Base-by-base conservation (phyloP, 2,888 invertebrate genomes). In the Holacanthella duospinosa region DNA sequence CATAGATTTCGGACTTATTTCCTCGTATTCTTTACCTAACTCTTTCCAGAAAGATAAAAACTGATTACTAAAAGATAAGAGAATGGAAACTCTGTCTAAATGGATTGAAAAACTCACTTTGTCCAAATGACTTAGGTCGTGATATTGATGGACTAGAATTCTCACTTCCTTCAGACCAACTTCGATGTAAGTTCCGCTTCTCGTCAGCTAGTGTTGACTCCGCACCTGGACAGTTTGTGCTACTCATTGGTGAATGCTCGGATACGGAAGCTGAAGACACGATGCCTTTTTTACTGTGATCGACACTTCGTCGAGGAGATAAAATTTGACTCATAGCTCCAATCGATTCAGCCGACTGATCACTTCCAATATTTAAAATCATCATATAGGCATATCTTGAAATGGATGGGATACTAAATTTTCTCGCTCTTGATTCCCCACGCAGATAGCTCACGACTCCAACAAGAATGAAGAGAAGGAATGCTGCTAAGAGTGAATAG, bases 341-440 rank as follows among this genome's bases (percentile, higher is more conserved):
- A 25, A 19, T 61, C n/a, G 24, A 21, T 4, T 48, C 48, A 4
- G 48, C 6, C 12, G 19, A 4, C 12, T 48, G 48, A 9, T 21
- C 48, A 21, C 21, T 64, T 44, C 68, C 69, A 59, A 69, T 68
- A n/a, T 66, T 66, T 24, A 68, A 43, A 2, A 69, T 66, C 62
- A 69, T 64, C 54, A 64, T 60, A 21, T 60, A 62, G 2, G 69
- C 67, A n/a, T 63, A 62, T 16, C 65, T 57, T 6, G 69, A 69
- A 24, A 69, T 66, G 27, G 55, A 55, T 2, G 69, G 67, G 12
- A 69, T 25, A 26, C 62, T 60, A 25, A 64, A 66, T 12, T 63
- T 36, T 12, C 54, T 25, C 19, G 25, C 27, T 28, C 36, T 62
- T 1, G 65, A 60, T 25, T 64, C 63, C 12, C 63, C 63, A 25